Conservation (phyloP, 2,113 vertebrate genomes). For the Pterocles burchelli region DNA sequence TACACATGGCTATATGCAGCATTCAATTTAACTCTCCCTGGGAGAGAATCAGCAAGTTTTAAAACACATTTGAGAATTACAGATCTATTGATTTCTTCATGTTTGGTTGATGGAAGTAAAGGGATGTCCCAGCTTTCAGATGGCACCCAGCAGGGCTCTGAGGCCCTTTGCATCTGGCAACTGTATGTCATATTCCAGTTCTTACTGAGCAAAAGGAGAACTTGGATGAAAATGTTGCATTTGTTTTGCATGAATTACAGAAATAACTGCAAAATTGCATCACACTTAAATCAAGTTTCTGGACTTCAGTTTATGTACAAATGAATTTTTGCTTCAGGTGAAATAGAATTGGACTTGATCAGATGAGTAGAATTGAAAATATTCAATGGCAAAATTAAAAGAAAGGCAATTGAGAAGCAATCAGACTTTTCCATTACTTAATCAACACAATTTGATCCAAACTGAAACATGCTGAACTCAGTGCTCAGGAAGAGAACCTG, state of each 20-base stretch:
- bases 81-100: neutral
- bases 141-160: neutral
- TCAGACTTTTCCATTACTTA: neutral
- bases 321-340: neutral
- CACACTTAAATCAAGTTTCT: neutral
- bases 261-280: neutral
- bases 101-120: neutral
- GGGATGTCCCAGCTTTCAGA: neutral
- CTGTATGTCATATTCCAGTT: neutral
- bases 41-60: neutral
- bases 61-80: neutral
- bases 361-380: neutral
- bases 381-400: neutral
- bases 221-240: neutral
- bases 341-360: neutral
- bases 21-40: neutral
- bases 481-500: neutral
- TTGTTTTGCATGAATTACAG: neutral
- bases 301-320: neutral
- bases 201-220: neutral
- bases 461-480: neutral
- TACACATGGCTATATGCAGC: neutral
- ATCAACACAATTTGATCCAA: neutral
- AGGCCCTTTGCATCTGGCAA: neutral
- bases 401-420: neutral